Evolutionary conservation across 2,888 invertebrate species (phyloP).

Genomic region (Ophion slaviceki): DNA sequence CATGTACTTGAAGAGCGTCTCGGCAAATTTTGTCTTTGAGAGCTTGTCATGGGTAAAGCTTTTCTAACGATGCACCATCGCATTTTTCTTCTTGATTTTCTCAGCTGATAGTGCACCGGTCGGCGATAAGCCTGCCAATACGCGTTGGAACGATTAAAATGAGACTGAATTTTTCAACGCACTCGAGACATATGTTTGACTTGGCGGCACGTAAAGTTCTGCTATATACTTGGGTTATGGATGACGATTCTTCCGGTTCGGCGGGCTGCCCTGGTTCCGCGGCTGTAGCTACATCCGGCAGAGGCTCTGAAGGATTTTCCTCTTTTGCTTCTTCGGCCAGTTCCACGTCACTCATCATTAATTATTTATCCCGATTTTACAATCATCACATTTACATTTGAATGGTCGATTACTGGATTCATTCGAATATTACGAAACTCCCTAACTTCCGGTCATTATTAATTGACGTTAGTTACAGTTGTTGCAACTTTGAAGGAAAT

Average conservation of each 20-base stretch:
- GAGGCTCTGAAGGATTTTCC: constrained; percentile 68
- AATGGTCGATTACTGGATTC: not conserved
- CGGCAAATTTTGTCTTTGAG: constrained; percentile 59
- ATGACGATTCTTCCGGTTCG: constrained; percentile 57
- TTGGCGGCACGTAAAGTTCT: not conserved
- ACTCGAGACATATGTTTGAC: not conserved
- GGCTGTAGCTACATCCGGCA: constrained; percentile 62
- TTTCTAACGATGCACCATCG: constrained; percentile 56
- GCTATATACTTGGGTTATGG: constrained; percentile 47
- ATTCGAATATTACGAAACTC: not conserved
- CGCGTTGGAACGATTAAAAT: constrained; percentile 38
- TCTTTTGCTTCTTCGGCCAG: constrained; percentile 37
- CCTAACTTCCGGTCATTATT: not conserved
- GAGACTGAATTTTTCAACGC: not conserved
- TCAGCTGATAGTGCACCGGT: constrained; percentile 56
- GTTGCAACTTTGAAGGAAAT: not conserved
- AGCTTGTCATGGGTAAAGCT: constrained; percentile 18
- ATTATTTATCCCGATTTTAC: not conserved
- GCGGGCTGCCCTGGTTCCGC: constrained; percentile 68
- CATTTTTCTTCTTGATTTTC: constrained; percentile 43
- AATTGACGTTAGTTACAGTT: not conserved
- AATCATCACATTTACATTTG: constrained; percentile 4
- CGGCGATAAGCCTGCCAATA: constrained; percentile 55
- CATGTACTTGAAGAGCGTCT: constrained; percentile 72
- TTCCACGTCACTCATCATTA: constrained; percentile 50